A percentile compares a stretch with the other conserved stretches of the same genome.
Conservation (phyloP, 1,140 invertebrate species). For the Varroa destructor region DNA sequence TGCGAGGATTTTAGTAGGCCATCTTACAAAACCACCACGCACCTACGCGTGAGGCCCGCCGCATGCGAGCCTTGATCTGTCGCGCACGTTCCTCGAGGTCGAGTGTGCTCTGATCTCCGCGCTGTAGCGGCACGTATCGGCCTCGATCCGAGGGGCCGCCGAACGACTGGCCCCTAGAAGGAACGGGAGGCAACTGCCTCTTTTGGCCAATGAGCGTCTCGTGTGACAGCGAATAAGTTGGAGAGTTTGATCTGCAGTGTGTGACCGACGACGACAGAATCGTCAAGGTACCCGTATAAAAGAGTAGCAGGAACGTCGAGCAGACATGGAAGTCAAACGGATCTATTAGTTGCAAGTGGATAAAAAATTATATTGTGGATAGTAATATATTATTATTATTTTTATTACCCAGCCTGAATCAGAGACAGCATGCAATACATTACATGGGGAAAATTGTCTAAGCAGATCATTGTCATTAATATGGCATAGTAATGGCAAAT, state of each 20-base stretch:
- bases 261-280: neutral
- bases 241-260: constrained; percentile 25
- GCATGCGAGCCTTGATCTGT: constrained; percentile 47
- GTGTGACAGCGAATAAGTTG: constrained; percentile 28
- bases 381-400: too few species aligned
- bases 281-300: too few species aligned
- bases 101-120: constrained; percentile 43
- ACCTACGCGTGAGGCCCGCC: constrained; percentile 27
- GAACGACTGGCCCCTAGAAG: constrained; percentile 37
- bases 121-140: constrained; percentile 21
- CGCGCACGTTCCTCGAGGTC: constrained; percentile 70
- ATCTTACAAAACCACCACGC: constrained; percentile 16
- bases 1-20: constrained; percentile 5
- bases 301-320: too few species aligned
- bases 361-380: neutral
- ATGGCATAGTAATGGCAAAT: too few species aligned
- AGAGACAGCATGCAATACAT: too few species aligned
- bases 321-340: too few species aligned
- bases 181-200: constrained; percentile 82
- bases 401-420: too few species aligned
- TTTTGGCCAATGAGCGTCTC: constrained; percentile 48
- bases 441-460: too few species aligned
- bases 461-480: too few species aligned
- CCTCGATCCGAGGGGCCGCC: too few species aligned
- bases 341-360: neutral